A percentile compares a stretch with the other conserved stretches of the same genome.
phyloP scores from a whole-genome alignment of 2,797 vertebrate species.

The Epinephelus awoara region DNA sequence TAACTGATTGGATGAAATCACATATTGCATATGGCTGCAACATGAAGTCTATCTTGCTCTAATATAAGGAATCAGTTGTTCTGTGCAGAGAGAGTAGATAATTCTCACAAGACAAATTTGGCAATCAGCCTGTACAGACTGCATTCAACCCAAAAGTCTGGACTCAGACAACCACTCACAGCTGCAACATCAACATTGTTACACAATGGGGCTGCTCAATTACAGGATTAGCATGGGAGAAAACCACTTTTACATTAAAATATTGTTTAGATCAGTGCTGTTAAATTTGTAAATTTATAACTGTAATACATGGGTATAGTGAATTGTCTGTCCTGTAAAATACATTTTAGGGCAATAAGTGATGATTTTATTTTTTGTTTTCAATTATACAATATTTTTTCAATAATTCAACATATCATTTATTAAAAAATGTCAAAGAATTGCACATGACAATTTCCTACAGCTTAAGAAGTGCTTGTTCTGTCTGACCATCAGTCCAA shows the following conservation, averaged over 20 bases:
- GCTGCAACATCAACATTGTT: constrained; percentile 51
- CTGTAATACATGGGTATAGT: neutral
- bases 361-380: neutral
- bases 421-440: neutral
- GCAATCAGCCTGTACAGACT: constrained; percentile 55
- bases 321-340: neutral
- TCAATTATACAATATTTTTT: neutral
- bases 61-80: constrained; percentile 56
- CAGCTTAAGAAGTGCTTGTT: neutral
- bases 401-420: neutral
- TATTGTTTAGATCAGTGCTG: neutral
- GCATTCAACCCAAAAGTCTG: constrained; percentile 40
- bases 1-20: constrained; percentile 22
- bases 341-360: neutral
- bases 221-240: constrained; percentile 7
- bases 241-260: neutral
- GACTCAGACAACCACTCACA: constrained; percentile 56
- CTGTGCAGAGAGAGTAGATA: constrained; percentile 49
- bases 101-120: constrained; percentile 72
- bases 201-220: constrained; percentile 9
- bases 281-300: neutral
- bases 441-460: neutral
- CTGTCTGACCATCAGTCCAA: neutral
- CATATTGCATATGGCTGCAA: constrained; percentile 26
- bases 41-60: constrained; percentile 15